Evolutionary conservation across 2,113 vertebrate genomes (phyloP).

Genomic region (Setophaga kirtlandii): DNA sequence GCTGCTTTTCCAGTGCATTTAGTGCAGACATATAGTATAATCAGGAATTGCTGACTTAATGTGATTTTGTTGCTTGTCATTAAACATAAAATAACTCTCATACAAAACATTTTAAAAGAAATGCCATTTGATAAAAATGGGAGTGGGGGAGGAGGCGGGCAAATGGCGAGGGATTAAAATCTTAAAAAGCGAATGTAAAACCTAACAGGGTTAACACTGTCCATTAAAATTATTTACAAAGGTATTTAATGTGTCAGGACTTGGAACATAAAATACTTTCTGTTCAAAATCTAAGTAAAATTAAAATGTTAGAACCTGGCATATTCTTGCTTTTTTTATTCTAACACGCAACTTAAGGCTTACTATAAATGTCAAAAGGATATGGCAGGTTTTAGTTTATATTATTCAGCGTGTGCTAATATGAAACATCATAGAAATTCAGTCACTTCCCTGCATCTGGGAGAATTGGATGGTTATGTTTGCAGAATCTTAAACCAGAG

Average conservation of each 20-base stretch:
- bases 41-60: conserved; percentile 59
- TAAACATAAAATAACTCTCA: conserved; percentile 57
- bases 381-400: conserved; percentile 32
- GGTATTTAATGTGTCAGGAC: conserved; percentile 35
- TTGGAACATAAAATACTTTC: conserved; percentile 50
- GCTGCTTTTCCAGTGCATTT: conserved; percentile 43
- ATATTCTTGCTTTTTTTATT: conserved; percentile 49
- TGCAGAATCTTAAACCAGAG: conserved; percentile 37
- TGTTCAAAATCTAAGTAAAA: conserved; percentile 50
- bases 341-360: conserved; percentile 59
- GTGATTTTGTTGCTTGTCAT: conserved; percentile 57
- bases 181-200: conserved; percentile 30
- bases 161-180: conserved; percentile 16
- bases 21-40: conserved; percentile 47
- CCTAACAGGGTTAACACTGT: conserved; percentile 4
- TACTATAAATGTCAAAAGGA: conserved; percentile 63
- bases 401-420: conserved; percentile 4
- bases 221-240: conserved; percentile 65
- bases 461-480: not conserved
- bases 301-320: conserved; percentile 57
- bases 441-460: not conserved
- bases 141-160: not conserved
- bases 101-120: conserved; percentile 46
- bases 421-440: conserved; percentile 32
- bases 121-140: conserved; percentile 17